Base-by-base conservation (phyloP, 2,888 invertebrate species). In the Lepidocyrtoides sp. region DNA sequence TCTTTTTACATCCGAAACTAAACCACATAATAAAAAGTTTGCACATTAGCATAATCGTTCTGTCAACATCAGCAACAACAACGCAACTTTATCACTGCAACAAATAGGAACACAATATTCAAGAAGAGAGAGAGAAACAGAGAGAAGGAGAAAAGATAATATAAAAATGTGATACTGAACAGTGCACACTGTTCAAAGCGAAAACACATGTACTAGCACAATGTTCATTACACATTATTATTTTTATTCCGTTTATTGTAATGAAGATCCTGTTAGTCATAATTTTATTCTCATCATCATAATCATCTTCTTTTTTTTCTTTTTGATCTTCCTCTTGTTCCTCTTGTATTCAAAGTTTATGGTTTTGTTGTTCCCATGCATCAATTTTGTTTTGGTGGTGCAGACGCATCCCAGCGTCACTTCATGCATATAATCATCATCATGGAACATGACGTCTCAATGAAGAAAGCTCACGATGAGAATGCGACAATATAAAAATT, bases 211-310 rank as follows among this genome's bases (percentile, higher is more conserved):
- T 75, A 75, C 2, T 32, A 12, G 14, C 36, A 75, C 12, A 41
- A 48, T 60, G 36, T 44, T 82, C 69, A 69, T 89, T 36, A n/a
- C n/a, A n/a, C n/a, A n/a, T 75, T 48, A 75, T 75, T 44, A 77
- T 82, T 77, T 36, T 32, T 63, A 82, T 84, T 90, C 66, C 84
- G 66, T 36, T 75, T 20, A 23, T 48, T 75, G 89, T 57, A 54
- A 89, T 75, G 29, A 83, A 84, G 84, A 90, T 90, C 89, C 89
- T 90, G 89, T 90, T 90, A 90, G 83, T 60, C 26, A 85, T 86
- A 82, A 88, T 82, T 81, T 87, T 60, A 60, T 48, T 41, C 36
- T 82, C 57, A 75, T 83, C 41, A 23, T 72, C 75, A n/a, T 48
- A 10, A 26, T 36, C 32, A n/a, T 17, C 17, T 14, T 48, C 57